A percentile compares a stretch with the other conserved stretches of the same genome.
Evolutionary conservation across 1,140 invertebrate genomes (phyloP).

Genomic region (Uloborus diversus): DNA sequence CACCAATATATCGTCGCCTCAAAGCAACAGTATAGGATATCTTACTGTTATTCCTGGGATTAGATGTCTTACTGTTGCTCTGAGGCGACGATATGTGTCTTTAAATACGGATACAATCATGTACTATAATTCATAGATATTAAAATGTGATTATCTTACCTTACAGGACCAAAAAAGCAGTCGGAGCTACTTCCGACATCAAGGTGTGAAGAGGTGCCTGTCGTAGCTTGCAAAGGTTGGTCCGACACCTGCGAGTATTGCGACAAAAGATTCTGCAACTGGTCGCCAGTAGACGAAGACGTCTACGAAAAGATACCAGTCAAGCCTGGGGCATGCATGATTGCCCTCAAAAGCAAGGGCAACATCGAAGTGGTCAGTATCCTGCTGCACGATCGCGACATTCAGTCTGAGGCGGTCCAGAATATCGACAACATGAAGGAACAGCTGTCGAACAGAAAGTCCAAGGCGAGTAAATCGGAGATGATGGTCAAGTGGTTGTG

Average conservation of each 20-base stretch:
- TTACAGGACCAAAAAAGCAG: not conserved
- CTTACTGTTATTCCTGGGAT: too few relatives aligned
- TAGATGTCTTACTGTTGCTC: too few relatives aligned
- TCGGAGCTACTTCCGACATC: not conserved
- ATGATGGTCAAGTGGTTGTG: slow-evolving; percentile 27
- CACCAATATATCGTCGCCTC: too few relatives aligned
- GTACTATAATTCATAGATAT: too few relatives aligned
- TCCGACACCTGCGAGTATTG: slow-evolving; percentile 22
- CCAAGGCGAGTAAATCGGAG: slow-evolving; percentile 15
- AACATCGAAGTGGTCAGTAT: slow-evolving; percentile 13
- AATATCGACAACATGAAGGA: slow-evolving; percentile 1
- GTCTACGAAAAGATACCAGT: slow-evolving; percentile 6
- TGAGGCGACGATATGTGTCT: too few relatives aligned
- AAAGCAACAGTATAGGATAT: too few relatives aligned
- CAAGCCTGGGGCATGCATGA: slow-evolving; percentile 16
- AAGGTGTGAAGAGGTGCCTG: not conserved
- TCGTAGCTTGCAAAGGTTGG: slow-evolving; percentile 22
- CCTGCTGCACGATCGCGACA: not conserved
- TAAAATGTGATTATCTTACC: too few relatives aligned
- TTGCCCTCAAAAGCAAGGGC: slow-evolving; percentile 9
- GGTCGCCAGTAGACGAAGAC: slow-evolving; percentile 15
- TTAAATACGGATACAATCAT: too few relatives aligned
- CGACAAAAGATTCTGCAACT: slow-evolving; percentile 32
- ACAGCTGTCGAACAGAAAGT: slow-evolving; percentile 12
- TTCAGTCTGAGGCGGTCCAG: not conserved